These are phyloP conservation scores for Acrocera orbiculus DNA, from an alignment of 2,888 invertebrate species.

Conservation along the genomic window DNA sequence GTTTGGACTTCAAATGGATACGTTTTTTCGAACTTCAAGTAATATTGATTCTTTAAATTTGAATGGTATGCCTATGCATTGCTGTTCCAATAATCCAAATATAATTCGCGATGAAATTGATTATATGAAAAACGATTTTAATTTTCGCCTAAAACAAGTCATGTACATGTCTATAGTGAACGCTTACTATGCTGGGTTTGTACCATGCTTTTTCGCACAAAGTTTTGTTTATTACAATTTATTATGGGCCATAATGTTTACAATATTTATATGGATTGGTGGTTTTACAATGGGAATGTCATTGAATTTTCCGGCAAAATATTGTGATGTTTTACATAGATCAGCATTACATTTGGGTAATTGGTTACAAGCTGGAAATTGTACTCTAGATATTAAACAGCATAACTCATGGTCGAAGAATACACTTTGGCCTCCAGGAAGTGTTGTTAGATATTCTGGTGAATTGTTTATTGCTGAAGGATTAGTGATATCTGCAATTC, in stretches of 20 bases:
- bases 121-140: constrained; percentile 68
- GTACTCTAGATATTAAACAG: constrained; percentile 11
- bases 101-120: constrained; percentile 73
- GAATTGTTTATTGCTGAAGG: constrained; percentile 60
- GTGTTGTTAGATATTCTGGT: constrained; percentile 52
- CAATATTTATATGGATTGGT: constrained; percentile 67
- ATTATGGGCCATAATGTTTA: constrained; percentile 68
- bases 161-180: constrained; percentile 64
- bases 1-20: constrained; percentile 60
- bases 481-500: constrained; percentile 70
- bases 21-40: constrained; percentile 47
- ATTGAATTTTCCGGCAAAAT: constrained; percentile 45
- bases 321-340: constrained; percentile 79
- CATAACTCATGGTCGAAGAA: constrained; percentile 36
- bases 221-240: constrained; percentile 62
- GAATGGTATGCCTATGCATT: constrained; percentile 50
- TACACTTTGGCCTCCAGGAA: constrained; percentile 57
- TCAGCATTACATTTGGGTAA: constrained; percentile 74
- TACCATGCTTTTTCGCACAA: constrained; percentile 80
- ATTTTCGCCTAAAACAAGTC: constrained; percentile 73
- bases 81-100: constrained; percentile 53
- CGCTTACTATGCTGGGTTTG: constrained; percentile 75
- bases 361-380: constrained; percentile 26
- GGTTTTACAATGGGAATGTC: constrained; percentile 62
- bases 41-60: constrained; percentile 29